Evolutionary conservation across 2,888 invertebrate genomes (phyloP).

Genomic region (Hypolimnas misippus): DNA sequence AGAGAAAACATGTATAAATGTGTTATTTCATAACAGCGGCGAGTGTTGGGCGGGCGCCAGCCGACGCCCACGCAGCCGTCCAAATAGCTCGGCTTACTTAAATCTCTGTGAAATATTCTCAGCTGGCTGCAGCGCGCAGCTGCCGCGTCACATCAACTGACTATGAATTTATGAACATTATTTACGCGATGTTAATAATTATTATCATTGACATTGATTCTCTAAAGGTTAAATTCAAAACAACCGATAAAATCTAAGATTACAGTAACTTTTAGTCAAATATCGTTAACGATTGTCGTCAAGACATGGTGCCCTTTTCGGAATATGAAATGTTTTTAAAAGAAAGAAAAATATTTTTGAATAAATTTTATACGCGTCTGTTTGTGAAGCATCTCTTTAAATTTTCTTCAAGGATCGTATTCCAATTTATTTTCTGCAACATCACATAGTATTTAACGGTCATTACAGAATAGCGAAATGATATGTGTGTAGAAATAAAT

Average conservation of each 20-base stretch:
- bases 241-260: background rate
- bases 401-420: too few species aligned
- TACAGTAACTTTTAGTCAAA: background rate
- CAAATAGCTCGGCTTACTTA: conserved; percentile 33
- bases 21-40: conserved; percentile 34
- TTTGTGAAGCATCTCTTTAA: too few species aligned
- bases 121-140: conserved; percentile 4
- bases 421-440: too few species aligned
- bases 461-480: too few species aligned
- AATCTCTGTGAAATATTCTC: conserved; percentile 3
- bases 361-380: too few species aligned
- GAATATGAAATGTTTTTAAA: too few species aligned
- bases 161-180: conserved; percentile 1
- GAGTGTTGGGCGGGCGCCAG: conserved; percentile 34
- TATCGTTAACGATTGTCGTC: too few species aligned
- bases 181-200: background rate
- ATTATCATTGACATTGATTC: background rate
- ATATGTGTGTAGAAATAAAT: too few species aligned
- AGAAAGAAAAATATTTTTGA: too few species aligned
- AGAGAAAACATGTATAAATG: conserved; percentile 9
- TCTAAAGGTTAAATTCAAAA: background rate
- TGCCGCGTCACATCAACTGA: background rate
- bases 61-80: conserved; percentile 12
- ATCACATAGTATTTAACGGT: too few species aligned
- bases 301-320: too few species aligned